Evolutionary conservation across 2,888 invertebrate genomes (phyloP), one percentile per base, ranked within the genome.

Genomic region (Rhorus exstirpatorius): DNA sequence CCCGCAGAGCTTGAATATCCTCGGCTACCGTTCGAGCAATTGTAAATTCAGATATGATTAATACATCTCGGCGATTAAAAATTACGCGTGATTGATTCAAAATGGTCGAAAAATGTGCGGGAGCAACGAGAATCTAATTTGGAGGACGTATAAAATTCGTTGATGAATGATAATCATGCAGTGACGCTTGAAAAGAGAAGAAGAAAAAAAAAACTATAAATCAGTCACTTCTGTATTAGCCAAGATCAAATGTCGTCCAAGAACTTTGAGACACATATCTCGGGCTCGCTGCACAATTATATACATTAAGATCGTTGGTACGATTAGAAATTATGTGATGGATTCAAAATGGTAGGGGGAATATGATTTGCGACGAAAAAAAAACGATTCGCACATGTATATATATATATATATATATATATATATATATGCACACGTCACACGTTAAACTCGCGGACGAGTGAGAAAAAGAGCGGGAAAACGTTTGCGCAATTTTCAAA

Each of bases 401-500:
- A 31, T 6, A 31, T 6, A 31, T 6, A 3, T 6, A 31, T 6
- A 31, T 6, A 6, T 31, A 6, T 31, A 2, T 31, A 2, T 2
- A 31, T 31, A 3, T 31, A 31, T 6, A 31, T 3, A 2, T 6
- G 31, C 31, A 3, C 31, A 31, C n/a, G n/a, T n/a, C n/a, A n/a
- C n/a, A n/a, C n/a, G n/a, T n/a, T n/a, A n/a, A n/a, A n/a, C n/a
- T n/a, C n/a, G n/a, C n/a, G n/a, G n/a, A n/a, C n/a, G n/a, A n/a
- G n/a, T n/a, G 8, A 51, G 49, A 14, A 3, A 19, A 51, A 3
- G 10, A 3, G 19, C 19, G 49, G 49, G 19, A 74, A 75, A 70
- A 55, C 51, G 61, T 70, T 71, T 51, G 71, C 51, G 71, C 44
- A 76, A 76, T 76, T 12, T n/a, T 31, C 3, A 38, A 19, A 70